Evolutionary conservation across 2,113 vertebrate species (phyloP).

Genomic region (Fukomys damarensis): DNA sequence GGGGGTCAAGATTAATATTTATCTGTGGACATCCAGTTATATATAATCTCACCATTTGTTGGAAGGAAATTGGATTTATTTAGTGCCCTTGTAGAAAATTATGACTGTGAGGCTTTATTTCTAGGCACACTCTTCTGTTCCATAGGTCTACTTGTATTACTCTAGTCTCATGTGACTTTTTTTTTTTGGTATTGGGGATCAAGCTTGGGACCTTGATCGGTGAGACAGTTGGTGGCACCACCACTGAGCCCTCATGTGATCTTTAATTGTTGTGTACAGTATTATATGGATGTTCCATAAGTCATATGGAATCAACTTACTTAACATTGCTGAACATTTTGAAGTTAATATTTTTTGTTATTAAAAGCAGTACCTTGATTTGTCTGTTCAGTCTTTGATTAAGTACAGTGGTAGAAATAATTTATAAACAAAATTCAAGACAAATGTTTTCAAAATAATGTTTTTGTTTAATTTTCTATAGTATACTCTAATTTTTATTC

Average conservation of each 20-base stretch:
- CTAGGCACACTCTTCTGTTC: not conserved
- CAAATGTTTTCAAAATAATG: not conserved
- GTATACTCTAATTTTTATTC: not conserved
- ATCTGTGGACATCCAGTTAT: not conserved
- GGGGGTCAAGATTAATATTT: not conserved
- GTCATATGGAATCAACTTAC: not conserved
- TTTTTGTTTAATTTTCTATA: not conserved
- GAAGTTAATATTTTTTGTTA: constrained; percentile 27
- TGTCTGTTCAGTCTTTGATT: constrained; percentile 19
- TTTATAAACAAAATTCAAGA: not conserved
- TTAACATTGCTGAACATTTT: constrained; percentile 10
- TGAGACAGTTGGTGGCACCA: no score
- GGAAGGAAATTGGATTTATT: not conserved
- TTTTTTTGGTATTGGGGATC: no score
- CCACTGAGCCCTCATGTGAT: no score
- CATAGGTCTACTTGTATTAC: not conserved
- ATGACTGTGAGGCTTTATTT: not conserved
- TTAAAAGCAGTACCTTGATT: not conserved
- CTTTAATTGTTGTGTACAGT: not conserved
- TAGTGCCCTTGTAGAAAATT: constrained; percentile 20
- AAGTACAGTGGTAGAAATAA: not conserved
- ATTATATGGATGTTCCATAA: not conserved
- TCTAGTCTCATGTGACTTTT: not conserved
- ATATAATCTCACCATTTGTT: not conserved
- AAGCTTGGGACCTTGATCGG: no score